A percentile compares a stretch with the other conserved stretches of the same genome.
Conservation (phyloP, 2,113 vertebrate genomes). For the Collichthys lucidus region DNA sequence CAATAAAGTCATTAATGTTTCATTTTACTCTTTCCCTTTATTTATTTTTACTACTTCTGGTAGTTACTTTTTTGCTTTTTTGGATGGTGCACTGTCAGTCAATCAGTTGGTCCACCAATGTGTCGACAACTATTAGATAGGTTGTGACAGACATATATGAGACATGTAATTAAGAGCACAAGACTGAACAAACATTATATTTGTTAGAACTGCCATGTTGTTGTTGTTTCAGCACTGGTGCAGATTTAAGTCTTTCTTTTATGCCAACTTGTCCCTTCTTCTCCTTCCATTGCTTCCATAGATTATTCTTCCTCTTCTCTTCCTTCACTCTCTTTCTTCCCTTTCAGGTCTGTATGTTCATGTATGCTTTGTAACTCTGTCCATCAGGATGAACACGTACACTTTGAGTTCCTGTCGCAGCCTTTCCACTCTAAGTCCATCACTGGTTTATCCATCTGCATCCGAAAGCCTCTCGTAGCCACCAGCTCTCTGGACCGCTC, state of each 20-base stretch:
- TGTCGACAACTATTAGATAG: too few species aligned
- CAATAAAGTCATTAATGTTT: too few species aligned
- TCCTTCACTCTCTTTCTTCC: neutral
- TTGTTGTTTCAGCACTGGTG: neutral
- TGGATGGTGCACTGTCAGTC: too few species aligned
- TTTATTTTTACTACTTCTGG: too few species aligned
- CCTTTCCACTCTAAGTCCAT: conserved; percentile 90
- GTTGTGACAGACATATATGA: too few species aligned
- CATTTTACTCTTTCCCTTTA: too few species aligned
- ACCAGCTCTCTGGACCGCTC: conserved; percentile 94
- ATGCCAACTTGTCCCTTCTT: neutral
- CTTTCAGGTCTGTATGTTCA: neutral
- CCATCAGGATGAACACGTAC: conserved; percentile 83
- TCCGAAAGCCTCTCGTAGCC: conserved; percentile 91
- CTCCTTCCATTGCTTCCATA: neutral
- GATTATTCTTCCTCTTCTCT: neutral
- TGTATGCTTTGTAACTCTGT: neutral
- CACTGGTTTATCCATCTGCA: conserved; percentile 90
- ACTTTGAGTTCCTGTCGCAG: conserved; percentile 89
- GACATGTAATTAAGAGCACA: too few species aligned
- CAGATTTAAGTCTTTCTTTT: neutral
- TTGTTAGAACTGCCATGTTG: neutral
- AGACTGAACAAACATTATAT: too few species aligned
- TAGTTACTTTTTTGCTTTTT: too few species aligned
- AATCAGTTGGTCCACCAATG: too few species aligned